Percentiles rank a stretch among this genome's conserved stretches.
These are phyloP conservation scores for Cervus canadensis DNA, from an alignment of 2,113 vertebrate genomes.

Conservation along the genomic window DNA sequence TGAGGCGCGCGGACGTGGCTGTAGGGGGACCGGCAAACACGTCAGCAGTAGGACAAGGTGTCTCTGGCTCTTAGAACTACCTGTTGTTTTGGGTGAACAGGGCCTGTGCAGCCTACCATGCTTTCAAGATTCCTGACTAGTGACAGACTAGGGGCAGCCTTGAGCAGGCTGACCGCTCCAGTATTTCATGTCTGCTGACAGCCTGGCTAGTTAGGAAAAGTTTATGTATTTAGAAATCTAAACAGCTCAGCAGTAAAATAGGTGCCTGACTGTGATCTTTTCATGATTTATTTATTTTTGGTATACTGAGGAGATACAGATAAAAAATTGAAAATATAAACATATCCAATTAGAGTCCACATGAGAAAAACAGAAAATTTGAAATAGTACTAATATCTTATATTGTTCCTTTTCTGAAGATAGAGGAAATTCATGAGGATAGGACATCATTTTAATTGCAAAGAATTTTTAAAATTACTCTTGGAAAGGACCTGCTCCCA, in stretches of 20 bases:
- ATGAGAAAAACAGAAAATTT: neutral
- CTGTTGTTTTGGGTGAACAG: neutral
- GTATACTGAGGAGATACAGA: neutral
- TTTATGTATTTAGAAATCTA: neutral
- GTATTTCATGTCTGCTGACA: neutral
- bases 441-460: neutral
- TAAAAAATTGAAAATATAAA: neutral
- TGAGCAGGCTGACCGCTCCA: neutral
- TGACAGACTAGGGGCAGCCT: neutral
- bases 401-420: neutral
- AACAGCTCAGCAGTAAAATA: neutral
- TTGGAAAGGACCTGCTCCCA: neutral
- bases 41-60: neutral
- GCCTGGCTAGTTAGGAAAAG: neutral
- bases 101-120: neutral
- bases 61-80: neutral
- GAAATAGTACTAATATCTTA: neutral
- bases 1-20: conserved; percentile 49
- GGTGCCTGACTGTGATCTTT: neutral
- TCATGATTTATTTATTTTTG: neutral
- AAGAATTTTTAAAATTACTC: neutral
- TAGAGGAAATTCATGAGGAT: neutral
- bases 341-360: neutral
- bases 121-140: neutral
- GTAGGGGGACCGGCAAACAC: neutral